Percentiles rank a stretch among this genome's conserved stretches.
These are phyloP conservation scores for Bombyx mori DNA, from an alignment of 1,140 invertebrate species.

Conservation along the genomic window ASM3026992v2 NC_085120.1:3280501-3281000, in stretches of 20 bases:
- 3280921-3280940: too few species aligned
- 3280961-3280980: too few species aligned
- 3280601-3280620: not conserved
- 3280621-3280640: not conserved
- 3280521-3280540: not conserved
- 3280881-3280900: too few species aligned
- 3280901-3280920: not conserved
- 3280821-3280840: constrained; percentile 27
- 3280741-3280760: not conserved
- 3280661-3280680: too few species aligned
- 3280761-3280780: constrained; percentile 4
- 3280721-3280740: too few species aligned
- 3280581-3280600: not conserved
- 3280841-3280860: too few species aligned
- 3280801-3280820: constrained; percentile 13
- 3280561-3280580: not conserved
- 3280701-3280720: too few species aligned
- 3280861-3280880: too few species aligned
- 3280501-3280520: not conserved
- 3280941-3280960: too few species aligned
- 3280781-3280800: constrained; percentile 27
- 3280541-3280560: too few species aligned
- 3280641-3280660: not conserved
- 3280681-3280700: too few species aligned
- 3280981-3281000: too few species aligned